Base-by-base conservation (phyloP, 2,888 invertebrate genomes). In the Hyalella azteca region DNA sequence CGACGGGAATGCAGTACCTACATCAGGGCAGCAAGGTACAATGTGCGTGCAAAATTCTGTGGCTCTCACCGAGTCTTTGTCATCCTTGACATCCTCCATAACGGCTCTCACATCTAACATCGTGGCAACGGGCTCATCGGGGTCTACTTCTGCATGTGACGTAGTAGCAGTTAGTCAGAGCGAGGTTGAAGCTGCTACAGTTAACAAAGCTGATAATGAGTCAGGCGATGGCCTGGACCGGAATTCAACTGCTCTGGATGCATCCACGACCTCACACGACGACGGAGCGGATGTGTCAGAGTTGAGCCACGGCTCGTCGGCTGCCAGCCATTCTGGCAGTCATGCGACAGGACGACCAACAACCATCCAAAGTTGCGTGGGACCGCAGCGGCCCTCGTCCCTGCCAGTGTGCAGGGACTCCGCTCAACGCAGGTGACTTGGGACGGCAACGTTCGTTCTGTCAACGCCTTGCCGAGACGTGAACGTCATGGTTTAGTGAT, bases 271-370 rank as follows among this genome's bases (percentile, higher is more conserved):
- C 19, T 83, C 83, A 11, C 80, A 81, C 9, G 81, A 83, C 78
- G 83, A 83, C 32, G 83, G 78, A 9, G 80, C 79, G 2, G 83
- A 83, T 39, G 73, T 81, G 39, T 83, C 83, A 9, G 83, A 83
- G 73, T 81, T 81, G 9, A 83, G 83, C 59, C 83, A 81, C 60
- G 78, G 81, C 19, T 83, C 83, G 11, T 83, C 83, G 3, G 29
- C 54, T 22, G 79, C 81, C n/a, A 83, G 83, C 49, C 60, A 79
- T 13, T 81, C 83, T 4, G 81, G 83, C n/a, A 82, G 81, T 29
- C 79, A 78, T 32, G 78, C 79, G 3, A 79, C 80, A 3, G 59
- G 54, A 39, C 76, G 78, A 45, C 26, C 45, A 29, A n/a, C 73
- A 15, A 73, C 7, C 36, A 75, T 5, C 66, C 40, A 39, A 22